These are phyloP conservation scores for Maccullochella peelii DNA, from an alignment of 2,113 vertebrate genomes.

Conservation along the genomic window DNA sequence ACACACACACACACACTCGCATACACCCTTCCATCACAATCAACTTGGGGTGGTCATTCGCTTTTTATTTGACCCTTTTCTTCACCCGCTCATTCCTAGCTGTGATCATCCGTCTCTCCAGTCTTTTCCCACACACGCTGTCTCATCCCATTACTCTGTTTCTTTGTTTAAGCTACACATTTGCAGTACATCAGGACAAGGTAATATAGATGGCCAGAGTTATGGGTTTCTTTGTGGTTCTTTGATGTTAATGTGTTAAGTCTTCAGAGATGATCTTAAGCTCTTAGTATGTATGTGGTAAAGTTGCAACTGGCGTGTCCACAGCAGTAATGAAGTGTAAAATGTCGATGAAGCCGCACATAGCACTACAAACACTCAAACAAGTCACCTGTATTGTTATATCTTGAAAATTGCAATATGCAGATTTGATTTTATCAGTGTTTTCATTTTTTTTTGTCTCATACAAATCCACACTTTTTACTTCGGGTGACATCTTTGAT, in stretches of 20 bases:
- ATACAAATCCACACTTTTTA: not conserved
- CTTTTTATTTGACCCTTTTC: constrained; percentile 51
- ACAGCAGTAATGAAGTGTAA: not conserved
- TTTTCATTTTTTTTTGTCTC: not conserved
- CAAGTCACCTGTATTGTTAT: not conserved
- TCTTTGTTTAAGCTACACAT: constrained; percentile 1
- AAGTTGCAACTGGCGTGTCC: not conserved
- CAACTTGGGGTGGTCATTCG: constrained; percentile 45
- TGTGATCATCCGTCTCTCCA: not conserved
- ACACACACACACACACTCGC: constrained; percentile 26
- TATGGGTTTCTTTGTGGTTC: constrained; percentile 1
- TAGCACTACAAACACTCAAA: not conserved
- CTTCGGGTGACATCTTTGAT: not conserved
- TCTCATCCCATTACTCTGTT: constrained; percentile 19
- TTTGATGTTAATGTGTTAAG: constrained; percentile 5
- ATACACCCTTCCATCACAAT: constrained; percentile 37
- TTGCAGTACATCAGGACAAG: not conserved
- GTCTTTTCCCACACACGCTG: constrained; percentile 5
- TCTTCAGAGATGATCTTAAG: not conserved
- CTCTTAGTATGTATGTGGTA: not conserved
- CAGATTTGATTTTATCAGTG: not conserved
- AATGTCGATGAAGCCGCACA: not conserved
- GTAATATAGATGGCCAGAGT: not conserved
- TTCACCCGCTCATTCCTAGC: constrained; percentile 26
- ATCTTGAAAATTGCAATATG: no score